Percentiles rank a stretch among this genome's conserved stretches.
phyloP scores from a whole-genome alignment of 2,888 invertebrate genomes.

The Scaptodrosophila latifasciaeformis region DNA sequence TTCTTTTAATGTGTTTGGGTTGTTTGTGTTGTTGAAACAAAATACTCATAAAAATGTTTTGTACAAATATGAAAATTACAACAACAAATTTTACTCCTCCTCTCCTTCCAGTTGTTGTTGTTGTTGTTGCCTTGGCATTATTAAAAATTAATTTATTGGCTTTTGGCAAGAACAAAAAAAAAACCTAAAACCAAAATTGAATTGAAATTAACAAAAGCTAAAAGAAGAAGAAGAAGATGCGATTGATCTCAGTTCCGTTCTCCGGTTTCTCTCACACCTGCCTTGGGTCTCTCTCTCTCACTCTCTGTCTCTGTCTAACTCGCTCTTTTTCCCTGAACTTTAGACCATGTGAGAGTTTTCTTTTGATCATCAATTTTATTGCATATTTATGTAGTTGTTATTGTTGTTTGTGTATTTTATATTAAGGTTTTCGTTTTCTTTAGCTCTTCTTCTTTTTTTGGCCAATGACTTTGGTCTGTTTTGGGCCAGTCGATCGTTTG shows the following conservation, averaged over 20 bases:
- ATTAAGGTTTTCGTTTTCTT: background rate
- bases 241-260: conserved; percentile 63
- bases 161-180: conserved; percentile 37
- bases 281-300: conserved; percentile 6
- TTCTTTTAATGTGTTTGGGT: conserved; percentile 30
- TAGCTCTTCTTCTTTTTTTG: conserved; percentile 26
- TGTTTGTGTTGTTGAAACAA: conserved; percentile 54
- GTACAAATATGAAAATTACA: conserved; percentile 49
- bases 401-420: conserved; percentile 19
- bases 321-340: conserved; percentile 9
- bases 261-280: conserved; percentile 10
- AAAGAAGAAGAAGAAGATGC: conserved; percentile 17
- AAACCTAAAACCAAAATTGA: conserved; percentile 15
- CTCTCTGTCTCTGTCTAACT: background rate
- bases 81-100: too few relatives aligned
- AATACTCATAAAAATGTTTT: conserved; percentile 57
- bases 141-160: conserved; percentile 62
- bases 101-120: conserved; percentile 9
- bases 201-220: too few relatives aligned
- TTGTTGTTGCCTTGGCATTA: conserved; percentile 32
- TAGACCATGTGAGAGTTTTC: conserved; percentile 66
- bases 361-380: conserved; percentile 73
- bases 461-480: conserved; percentile 65
- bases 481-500: conserved; percentile 67
- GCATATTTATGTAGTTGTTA: conserved; percentile 32